These are phyloP conservation scores for Hirtodrosophila cameraria DNA, from an alignment of 2,888 invertebrate genomes.

Conservation along the genomic window DNA sequence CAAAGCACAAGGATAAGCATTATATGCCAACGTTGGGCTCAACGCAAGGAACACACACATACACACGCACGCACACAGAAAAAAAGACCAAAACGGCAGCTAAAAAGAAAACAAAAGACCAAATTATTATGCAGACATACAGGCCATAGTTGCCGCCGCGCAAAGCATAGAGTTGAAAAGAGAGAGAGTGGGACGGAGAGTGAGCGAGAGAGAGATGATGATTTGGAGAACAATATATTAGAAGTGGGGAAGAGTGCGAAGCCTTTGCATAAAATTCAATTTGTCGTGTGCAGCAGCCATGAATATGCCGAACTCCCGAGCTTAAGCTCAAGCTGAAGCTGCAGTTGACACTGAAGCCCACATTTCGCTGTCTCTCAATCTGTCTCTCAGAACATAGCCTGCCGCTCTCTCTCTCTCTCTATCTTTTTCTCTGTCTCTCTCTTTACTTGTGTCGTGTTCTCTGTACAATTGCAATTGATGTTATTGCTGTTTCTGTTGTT, in stretches of 20 bases:
- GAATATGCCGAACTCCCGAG: constrained; percentile 75
- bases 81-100: constrained; percentile 29
- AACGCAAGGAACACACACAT: constrained; percentile 12
- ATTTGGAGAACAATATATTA: constrained; percentile 35
- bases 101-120: constrained; percentile 62
- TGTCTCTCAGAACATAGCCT: constrained; percentile 31
- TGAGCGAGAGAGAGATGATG: constrained; percentile 5
- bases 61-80: constrained; percentile 3
- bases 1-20: constrained; percentile 60
- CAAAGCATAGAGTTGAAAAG: constrained; percentile 4
- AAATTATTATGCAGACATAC: constrained; percentile 69
- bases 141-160: constrained; percentile 56
- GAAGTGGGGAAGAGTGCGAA: constrained; percentile 33
- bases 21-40: constrained; percentile 39
- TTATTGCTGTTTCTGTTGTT: constrained; percentile 22
- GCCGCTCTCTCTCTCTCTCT: neutral
- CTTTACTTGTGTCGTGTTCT: constrained; percentile 1
- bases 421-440: neutral
- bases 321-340: constrained; percentile 44
- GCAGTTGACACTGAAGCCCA: constrained; percentile 50
- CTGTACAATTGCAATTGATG: constrained; percentile 40
- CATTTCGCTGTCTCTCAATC: constrained; percentile 53
- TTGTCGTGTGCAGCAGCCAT: constrained; percentile 79
- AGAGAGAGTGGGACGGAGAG: neutral
- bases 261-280: constrained; percentile 79